Conservation (phyloP, 37 sponge, comb jelly and placozoan genomes). For the Agelas oroides region DNA sequence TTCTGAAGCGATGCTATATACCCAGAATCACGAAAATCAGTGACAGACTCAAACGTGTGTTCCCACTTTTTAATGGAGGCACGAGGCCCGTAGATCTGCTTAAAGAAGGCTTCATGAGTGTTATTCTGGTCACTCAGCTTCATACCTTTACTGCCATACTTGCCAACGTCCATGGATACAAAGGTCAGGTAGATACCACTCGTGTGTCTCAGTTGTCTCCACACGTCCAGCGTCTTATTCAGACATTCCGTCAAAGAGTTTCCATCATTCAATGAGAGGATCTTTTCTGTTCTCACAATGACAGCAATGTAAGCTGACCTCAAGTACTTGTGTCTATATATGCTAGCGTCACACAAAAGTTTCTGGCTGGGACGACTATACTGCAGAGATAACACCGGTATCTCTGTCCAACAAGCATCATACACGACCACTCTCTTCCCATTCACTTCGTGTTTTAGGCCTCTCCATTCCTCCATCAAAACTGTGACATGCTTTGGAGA, state of each 20-base stretch:
- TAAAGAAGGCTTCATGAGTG: conserved; percentile 26
- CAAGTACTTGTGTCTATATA: neutral
- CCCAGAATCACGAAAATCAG: conserved; percentile 7
- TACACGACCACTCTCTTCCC: too few species aligned
- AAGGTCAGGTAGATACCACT: conserved; percentile 9
- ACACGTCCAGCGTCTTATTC: conserved; percentile 1
- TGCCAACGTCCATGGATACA: conserved; percentile 21
- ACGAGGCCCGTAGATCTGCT: conserved; percentile 8
- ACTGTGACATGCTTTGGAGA: conserved; percentile 24
- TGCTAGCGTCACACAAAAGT: conserved; percentile 5
- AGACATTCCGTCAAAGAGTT: neutral
- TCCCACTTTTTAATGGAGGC: conserved; percentile 31
- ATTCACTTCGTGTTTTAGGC: neutral
- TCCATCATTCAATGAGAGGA: neutral
- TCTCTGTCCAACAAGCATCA: too few species aligned
- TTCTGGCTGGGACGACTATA: conserved; percentile 22
- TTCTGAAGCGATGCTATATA: conserved; percentile 44
- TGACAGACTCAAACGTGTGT: conserved; percentile 17
- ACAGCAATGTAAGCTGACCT: neutral
- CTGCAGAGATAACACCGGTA: neutral
- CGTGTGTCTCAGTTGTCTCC: neutral
- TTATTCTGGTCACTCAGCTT: too few species aligned
- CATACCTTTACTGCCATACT: neutral
- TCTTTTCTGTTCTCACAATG: conserved; percentile 38
- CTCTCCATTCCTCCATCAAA: conserved; percentile 53